These are phyloP conservation scores for Lepus europaeus DNA, from an alignment of 2,113 vertebrate genomes.

Conservation along the genomic window DNA sequence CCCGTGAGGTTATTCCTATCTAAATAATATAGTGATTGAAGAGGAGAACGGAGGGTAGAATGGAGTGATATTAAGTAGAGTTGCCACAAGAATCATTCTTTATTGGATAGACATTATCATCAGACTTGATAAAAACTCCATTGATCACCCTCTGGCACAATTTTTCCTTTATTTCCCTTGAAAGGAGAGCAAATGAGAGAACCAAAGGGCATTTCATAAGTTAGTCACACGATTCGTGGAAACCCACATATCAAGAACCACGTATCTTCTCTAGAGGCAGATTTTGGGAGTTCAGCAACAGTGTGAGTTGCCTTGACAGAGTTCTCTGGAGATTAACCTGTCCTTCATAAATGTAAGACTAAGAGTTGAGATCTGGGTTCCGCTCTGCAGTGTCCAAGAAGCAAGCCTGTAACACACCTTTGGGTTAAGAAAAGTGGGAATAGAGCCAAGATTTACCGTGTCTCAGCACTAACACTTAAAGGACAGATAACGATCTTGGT, in stretches of 20 bases:
- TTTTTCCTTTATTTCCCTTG: conserved; percentile 76
- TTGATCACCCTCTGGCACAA: conserved; percentile 73
- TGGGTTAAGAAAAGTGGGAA: not conserved
- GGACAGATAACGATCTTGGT: not conserved
- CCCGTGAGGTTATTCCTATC: conserved; percentile 7
- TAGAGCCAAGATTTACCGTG: not conserved
- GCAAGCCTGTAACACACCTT: not conserved
- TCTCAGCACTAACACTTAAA: not conserved
- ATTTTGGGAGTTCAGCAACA: conserved; percentile 32
- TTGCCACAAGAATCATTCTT: conserved; percentile 65
- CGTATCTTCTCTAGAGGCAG: not conserved
- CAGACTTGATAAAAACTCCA: conserved; percentile 73
- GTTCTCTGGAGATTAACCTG: not conserved
- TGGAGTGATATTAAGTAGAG: conserved; percentile 46
- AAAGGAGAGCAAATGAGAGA: conserved; percentile 74
- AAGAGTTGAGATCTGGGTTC: not conserved
- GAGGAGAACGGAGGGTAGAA: not conserved
- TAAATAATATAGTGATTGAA: conserved; percentile 58
- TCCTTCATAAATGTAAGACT: not conserved
- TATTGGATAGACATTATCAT: conserved; percentile 72
- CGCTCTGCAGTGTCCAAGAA: not conserved
- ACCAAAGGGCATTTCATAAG: conserved; percentile 54
- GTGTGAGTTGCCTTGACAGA: not conserved
- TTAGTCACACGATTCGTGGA: conserved; percentile 49
- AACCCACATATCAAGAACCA: conserved; percentile 16